Evolutionary conservation across 2,888 invertebrate genomes (phyloP), one percentile per base, ranked within the genome.

Genomic region (Ophion ellenae): DNA sequence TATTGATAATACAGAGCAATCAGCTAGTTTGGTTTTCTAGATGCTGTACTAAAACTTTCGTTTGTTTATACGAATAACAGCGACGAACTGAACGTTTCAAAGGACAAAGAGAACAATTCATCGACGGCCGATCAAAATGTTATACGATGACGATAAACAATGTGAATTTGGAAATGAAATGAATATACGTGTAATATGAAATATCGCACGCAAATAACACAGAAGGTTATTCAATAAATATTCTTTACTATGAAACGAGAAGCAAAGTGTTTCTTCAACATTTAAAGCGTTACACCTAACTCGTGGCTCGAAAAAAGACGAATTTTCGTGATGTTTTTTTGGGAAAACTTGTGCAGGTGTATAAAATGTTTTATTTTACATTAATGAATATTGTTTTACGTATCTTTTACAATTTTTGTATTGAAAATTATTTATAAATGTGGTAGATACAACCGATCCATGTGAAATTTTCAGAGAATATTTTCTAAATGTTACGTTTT

Each of bases 91-190:
- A 32, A 63, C 11, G 64, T 64, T 28, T n/a, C 40, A 20, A 64
- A 24, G 40, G 61, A 70, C 57, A 40, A 63, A 24, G 63, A 64
- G n/a, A 20, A 74, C 14, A 69, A 63, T 47, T 28, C 17, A 24
- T 9, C 32, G n/a, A 14, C 10, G 47, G 45, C 61, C 0, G 47
- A 81, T 45, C 14, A 20, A 11, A 47, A 61, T 20, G 67, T 32
- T 61, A 47, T 3, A 53, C 53, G 17, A 53, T 53, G 75, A n/a
- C 24, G 11, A 69, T 9, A 45, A 40, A 59, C 40, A 14, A 67
- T 14, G 6, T 4, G 32, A 14, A 74, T 59, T 7, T 20, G 7
- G 20, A 7, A 36, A 36, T 45, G 14, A 10, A 61, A 40, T 53
- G 17, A 53, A 53, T 53, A 14, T 53, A 53, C 53, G 53, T 53